Evolutionary conservation across 1,140 invertebrate species (phyloP), one percentile per base, ranked within the genome.

Genomic region (Neodiprion virginianus): DNA sequence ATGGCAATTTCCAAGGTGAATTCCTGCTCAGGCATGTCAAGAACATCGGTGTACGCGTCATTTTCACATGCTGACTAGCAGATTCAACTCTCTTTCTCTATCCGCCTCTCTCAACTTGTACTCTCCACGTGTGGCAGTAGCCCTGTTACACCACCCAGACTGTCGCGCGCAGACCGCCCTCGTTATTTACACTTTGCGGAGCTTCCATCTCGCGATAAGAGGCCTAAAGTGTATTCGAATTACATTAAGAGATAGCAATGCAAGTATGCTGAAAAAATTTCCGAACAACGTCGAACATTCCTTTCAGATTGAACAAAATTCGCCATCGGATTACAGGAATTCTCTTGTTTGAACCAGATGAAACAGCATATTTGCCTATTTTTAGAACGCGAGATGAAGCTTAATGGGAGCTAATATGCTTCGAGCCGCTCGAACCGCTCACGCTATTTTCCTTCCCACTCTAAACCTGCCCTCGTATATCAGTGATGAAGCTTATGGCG

Each of bases 101-200:
- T 61, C 11, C 53, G 8, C 11, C 53, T 14, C 3, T 17, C 11
- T 61, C 11, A 12, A 61, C 11, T 8, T 12, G 53, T 8, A 61
- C 53, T 61, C 53, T 61, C 53, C 4, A 61, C 53, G 28, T 40
- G 53, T 61, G 53, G 11, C 11, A 61, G 11, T 61, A 8, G 11
- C 53, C 78, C 72, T 80, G 79, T 81, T 79, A 82, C 79, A 72
- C 79, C 81, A 81, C 78, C 78, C 79, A 76, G 77, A 76, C 81
- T 82, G 81, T 82, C 81, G 76, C 76, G 73, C 72, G 76, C 81
- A 83, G 80, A 80, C 75, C 76, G 74, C 78, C 76, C 81, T 82
- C 79, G 81, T 83, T 83, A 83, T 83, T 83, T 81, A 80, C 81
- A 81, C 81, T 80, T 81, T 76, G 77, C 75, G 78, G 80, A 80